Base-by-base conservation (phyloP, 2,113 vertebrate genomes). In the Anarhynchus alexandrinus region DNA sequence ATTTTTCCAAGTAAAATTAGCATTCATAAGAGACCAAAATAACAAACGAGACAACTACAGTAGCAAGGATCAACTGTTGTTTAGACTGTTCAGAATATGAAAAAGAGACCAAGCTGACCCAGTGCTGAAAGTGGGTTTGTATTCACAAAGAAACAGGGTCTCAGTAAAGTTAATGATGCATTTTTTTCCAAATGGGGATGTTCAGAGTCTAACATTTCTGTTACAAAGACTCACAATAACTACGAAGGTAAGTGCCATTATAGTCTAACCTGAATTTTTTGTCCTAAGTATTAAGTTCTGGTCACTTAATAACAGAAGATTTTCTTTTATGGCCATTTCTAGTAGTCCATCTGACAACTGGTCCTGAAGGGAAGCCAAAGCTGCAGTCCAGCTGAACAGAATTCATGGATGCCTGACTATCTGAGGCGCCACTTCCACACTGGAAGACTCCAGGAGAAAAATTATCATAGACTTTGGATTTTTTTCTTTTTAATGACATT, bases 391-490 rank as follows among this genome's bases (percentile, higher is more conserved):
- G 6, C 11, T 62, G 32, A 77, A 72, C 15, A 45, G 8, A 79
- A 69, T 65, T 84, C 18, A 42, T 8, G 13, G 11, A 1, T 57
- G 9, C 36, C n/a, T 64, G 14, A 25, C 7, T 65, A 73, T 45
- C 9, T 65, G 21, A 65, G 52, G 10, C 6, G 61, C 7, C 6
- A 30, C 3, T 90, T 90, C 30, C 55, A 47, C 11, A 36, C 3
- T 77, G 29, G 10, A 90, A 85, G n/a, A 65, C 11, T 69, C 11
- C 13, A 61, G 25, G 32, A 86, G 6, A 74, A 85, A 85, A 49
- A 51, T 14, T 0, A 10, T 11, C 6, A 15, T 25, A 69, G 8
- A 45, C 82, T 79, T 45, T 49, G 4, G 0, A 4, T 16, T 21
- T 51, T 73, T 23, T 32, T 9, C 2, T 66, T 82, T 91, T 64